Evolutionary conservation across 2,888 invertebrate genomes (phyloP).

Genomic region (Lochmaea crataegi): DNA sequence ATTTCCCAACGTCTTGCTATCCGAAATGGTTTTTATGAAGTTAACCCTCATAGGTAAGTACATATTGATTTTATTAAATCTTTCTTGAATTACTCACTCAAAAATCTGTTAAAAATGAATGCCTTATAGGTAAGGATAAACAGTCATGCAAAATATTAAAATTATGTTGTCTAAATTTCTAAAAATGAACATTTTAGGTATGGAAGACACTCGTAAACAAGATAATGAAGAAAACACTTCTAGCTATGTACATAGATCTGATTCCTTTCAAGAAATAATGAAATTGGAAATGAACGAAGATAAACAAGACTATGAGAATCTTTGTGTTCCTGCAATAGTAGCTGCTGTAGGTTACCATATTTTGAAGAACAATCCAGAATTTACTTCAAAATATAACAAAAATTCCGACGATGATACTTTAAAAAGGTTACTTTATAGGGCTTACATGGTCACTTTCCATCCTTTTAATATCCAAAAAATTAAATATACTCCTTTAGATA

Average conservation of each 20-base stretch:
- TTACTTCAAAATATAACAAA: slow-evolving; percentile 62
- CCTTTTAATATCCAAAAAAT: slow-evolving; percentile 28
- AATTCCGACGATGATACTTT: slow-evolving; percentile 28
- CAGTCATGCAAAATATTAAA: too few species aligned
- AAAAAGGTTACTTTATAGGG: slow-evolving; percentile 27
- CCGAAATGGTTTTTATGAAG: slow-evolving; percentile 74
- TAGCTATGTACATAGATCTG: slow-evolving; percentile 64
- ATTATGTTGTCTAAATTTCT: too few species aligned
- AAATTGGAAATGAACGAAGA: slow-evolving; percentile 76
- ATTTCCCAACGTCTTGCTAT: slow-evolving; percentile 72
- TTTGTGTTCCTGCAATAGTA: slow-evolving; percentile 75
- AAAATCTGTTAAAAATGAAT: too few species aligned
- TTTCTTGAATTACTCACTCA: too few species aligned
- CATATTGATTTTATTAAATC: too few species aligned
- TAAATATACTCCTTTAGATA: neutral
- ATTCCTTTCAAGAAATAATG: slow-evolving; percentile 70
- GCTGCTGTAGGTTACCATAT: slow-evolving; percentile 73
- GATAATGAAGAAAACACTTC: slow-evolving; percentile 31
- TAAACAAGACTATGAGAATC: slow-evolving; percentile 72
- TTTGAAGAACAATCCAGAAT: slow-evolving; percentile 69
- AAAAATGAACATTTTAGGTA: slow-evolving; percentile 57
- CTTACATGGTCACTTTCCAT: slow-evolving; percentile 28
- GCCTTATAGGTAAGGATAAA: neutral
- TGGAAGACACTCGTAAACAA: slow-evolving; percentile 60
- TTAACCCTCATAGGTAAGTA: slow-evolving; percentile 63